Evolutionary conservation across 2,113 vertebrate genomes (phyloP).

Genomic region (Dunckerocampus dactyliophorus): DNA sequence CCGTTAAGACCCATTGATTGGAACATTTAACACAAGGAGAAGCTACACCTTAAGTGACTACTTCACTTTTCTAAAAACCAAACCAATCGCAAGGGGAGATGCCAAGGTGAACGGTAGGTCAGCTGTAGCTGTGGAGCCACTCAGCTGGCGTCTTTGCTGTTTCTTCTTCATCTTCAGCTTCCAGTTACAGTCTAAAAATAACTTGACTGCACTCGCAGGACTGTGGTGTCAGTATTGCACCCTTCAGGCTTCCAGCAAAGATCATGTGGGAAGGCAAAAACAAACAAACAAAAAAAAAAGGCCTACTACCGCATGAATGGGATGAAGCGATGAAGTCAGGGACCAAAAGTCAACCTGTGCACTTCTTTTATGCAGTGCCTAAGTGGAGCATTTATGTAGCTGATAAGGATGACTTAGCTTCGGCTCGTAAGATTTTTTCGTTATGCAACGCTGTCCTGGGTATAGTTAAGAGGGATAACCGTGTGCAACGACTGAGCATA

Average conservation of each 20-base stretch:
- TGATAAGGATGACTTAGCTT: slow-evolving; percentile 14
- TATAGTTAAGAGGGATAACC: background rate
- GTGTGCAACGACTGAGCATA: background rate
- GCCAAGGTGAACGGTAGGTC: slow-evolving; percentile 30
- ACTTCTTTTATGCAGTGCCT: slow-evolving; percentile 31
- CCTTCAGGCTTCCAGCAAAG: slow-evolving; percentile 29
- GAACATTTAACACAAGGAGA: no score
- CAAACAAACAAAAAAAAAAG: slow-evolving; percentile 9
- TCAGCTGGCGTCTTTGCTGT: slow-evolving; percentile 50
- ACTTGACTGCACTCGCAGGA: slow-evolving; percentile 35
- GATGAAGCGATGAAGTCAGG: slow-evolving; percentile 50
- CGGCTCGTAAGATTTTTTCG: slow-evolving; percentile 24
- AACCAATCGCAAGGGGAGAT: slow-evolving; percentile 2
- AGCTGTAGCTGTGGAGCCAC: slow-evolving; percentile 40
- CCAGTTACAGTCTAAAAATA: slow-evolving; percentile 72
- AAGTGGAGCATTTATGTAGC: slow-evolving; percentile 17
- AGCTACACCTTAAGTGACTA: no score
- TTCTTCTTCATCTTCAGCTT: slow-evolving; percentile 61
- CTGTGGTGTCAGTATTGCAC: slow-evolving; percentile 22
- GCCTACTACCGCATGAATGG: slow-evolving; percentile 24
- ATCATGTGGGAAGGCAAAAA: slow-evolving; percentile 34
- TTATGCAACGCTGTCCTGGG: slow-evolving; percentile 15
- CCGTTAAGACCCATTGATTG: no score
- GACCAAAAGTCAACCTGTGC: slow-evolving; percentile 44
- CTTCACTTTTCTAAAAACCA: background rate